A percentile compares a stretch with the other conserved stretches of the same genome.
These are phyloP conservation scores for Apantesis nais DNA, from an alignment of 2,888 invertebrate genomes.

Conservation along the genomic window DNA sequence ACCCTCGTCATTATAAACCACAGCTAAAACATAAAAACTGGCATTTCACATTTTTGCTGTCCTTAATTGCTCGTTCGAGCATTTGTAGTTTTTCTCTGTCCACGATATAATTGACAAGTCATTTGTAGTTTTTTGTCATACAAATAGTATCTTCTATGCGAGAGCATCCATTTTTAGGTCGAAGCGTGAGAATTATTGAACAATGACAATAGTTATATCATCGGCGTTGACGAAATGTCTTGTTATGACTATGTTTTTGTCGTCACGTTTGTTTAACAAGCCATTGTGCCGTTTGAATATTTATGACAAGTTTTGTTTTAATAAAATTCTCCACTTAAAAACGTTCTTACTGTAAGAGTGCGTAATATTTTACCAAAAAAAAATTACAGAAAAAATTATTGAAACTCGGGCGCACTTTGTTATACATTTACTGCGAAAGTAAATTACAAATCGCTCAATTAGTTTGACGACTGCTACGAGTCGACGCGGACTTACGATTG, in stretches of 20 bases:
- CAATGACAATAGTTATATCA: conserved; percentile 31
- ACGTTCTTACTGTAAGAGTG: not conserved
- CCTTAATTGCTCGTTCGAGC: conserved; percentile 12
- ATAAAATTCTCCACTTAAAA: not conserved
- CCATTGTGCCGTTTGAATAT: not conserved
- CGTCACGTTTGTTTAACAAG: conserved; percentile 4
- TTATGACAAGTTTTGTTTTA: not conserved
- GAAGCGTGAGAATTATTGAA: conserved; percentile 35
- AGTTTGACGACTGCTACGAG: conserved; percentile 32
- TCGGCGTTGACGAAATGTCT: conserved; percentile 18
- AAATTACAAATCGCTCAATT: conserved; percentile 32
- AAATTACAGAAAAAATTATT: not conserved
- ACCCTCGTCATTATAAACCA: not conserved
- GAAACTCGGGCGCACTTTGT: not conserved
- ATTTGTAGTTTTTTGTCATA: conserved; percentile 46
- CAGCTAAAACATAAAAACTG: conserved; percentile 5
- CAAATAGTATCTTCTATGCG: conserved; percentile 36
- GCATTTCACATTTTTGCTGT: conserved; percentile 22
- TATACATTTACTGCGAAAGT: conserved; percentile 33
- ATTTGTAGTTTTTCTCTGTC: conserved; percentile 31
- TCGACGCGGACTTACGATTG: conserved; percentile 27
- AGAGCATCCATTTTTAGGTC: conserved; percentile 3
- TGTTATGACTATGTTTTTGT: conserved; percentile 7
- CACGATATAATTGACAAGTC: conserved; percentile 47
- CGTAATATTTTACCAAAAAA: not conserved